These are phyloP conservation scores for Enteromius paludinosus DNA, from an alignment of 2,797 vertebrate species.

Conservation along the genomic window DNA sequence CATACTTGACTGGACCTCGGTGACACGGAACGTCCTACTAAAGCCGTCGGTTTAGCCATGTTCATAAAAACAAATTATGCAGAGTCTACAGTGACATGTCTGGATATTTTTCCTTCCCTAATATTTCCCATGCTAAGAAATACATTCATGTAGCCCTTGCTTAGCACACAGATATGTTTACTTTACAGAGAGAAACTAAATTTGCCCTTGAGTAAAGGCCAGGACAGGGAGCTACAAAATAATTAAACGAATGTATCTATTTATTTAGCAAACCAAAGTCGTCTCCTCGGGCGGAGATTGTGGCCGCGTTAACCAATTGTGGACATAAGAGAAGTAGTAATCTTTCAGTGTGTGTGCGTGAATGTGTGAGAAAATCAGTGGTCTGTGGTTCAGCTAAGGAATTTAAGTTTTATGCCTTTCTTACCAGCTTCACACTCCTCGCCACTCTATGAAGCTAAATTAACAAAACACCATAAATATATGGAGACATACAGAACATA, in stretches of 20 bases:
- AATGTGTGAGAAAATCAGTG: constrained; percentile 33
- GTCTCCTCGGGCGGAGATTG: constrained; percentile 32
- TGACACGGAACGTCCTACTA: constrained; percentile 5
- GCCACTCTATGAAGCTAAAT: not conserved
- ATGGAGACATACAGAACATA: not conserved
- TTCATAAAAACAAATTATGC: constrained; percentile 31
- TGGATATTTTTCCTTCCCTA: constrained; percentile 31
- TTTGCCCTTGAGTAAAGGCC: constrained; percentile 41
- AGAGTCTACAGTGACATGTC: not conserved
- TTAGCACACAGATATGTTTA: constrained; percentile 45
- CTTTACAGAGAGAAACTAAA: constrained; percentile 39
- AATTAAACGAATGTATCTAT: constrained; percentile 46
- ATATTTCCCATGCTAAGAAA: constrained; percentile 49
- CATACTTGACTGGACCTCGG: constrained; percentile 22
- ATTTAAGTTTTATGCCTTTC: constrained; percentile 55
- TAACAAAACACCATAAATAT: constrained; percentile 34
- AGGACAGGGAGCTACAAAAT: constrained; percentile 38
- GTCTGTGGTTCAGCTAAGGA: constrained; percentile 47
- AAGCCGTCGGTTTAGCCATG: not conserved
- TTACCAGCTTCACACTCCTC: constrained; percentile 11
- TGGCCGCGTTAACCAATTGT: constrained; percentile 59
- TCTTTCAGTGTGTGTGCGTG: constrained; percentile 57
- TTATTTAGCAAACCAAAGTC: constrained; percentile 50
- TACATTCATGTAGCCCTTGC: constrained; percentile 35
- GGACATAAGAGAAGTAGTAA: constrained; percentile 62